Percentiles rank a stretch among this genome's conserved stretches.
These are phyloP conservation scores for Sclerodermus sp. DNA, from an alignment of 2,888 invertebrate genomes.

Conservation along the genomic window DNA sequence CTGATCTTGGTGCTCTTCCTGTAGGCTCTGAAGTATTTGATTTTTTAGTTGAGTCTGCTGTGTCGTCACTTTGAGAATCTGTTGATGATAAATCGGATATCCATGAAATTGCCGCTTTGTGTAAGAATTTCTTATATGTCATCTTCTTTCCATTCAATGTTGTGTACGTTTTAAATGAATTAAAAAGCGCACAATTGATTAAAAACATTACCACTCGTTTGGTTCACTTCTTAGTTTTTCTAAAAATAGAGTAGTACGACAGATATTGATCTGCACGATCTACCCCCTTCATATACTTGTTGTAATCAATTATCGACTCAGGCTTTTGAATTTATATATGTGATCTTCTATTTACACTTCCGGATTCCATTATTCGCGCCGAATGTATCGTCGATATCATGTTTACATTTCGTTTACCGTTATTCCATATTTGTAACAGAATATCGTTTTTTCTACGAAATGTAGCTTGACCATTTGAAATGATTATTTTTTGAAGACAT, in stretches of 20 bases:
- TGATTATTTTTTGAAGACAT: slow-evolving; percentile 4
- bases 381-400: slow-evolving; percentile 11
- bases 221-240: slow-evolving; percentile 10
- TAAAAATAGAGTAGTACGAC: slow-evolving; percentile 9
- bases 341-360: background rate
- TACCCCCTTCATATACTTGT: slow-evolving; percentile 1
- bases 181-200: too few relatives aligned
- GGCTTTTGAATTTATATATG: background rate
- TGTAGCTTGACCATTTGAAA: too few relatives aligned
- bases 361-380: background rate
- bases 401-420: slow-evolving; percentile 2
- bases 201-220: too few relatives aligned
- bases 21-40: too few relatives aligned
- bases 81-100: too few relatives aligned
- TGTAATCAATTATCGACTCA: background rate
- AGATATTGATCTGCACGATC: slow-evolving; percentile 11
- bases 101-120: too few relatives aligned
- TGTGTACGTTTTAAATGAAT: too few relatives aligned
- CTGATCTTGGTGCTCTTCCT: too few relatives aligned
- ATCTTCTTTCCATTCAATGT: too few relatives aligned
- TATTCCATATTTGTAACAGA: slow-evolving; percentile 11
- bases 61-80: too few relatives aligned
- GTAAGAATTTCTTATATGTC: too few relatives aligned
- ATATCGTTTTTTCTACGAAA: slow-evolving; percentile 9
- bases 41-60: too few relatives aligned